phyloP scores from a whole-genome alignment of 2,797 vertebrate genomes.

The Rhabdomys pumilio region DNA sequence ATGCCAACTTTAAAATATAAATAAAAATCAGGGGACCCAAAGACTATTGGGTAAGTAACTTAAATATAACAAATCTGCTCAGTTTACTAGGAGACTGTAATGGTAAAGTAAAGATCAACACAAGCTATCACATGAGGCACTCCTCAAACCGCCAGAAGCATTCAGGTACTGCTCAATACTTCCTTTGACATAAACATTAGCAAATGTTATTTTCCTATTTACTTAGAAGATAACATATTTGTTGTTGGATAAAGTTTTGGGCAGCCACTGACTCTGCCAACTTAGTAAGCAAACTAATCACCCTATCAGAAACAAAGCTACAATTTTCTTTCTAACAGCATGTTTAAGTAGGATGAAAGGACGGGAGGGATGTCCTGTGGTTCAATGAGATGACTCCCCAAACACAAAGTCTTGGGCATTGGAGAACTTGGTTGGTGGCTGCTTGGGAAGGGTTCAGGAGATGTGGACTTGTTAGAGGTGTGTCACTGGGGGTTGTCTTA shows the following conservation, averaged over 20 bases:
- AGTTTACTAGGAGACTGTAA: not conserved
- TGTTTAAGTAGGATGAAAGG: slow-evolving; percentile 40
- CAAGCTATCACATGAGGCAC: not conserved
- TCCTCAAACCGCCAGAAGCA: not conserved
- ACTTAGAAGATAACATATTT: slow-evolving; percentile 49
- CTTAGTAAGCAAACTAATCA: slow-evolving; percentile 30
- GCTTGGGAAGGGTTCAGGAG: not conserved
- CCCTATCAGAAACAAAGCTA: slow-evolving; percentile 53
- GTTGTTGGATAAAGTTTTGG: not conserved
- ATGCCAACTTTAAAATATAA: not conserved
- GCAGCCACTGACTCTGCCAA: slow-evolving; percentile 22
- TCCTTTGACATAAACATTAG: slow-evolving; percentile 54
- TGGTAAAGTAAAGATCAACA: not conserved
- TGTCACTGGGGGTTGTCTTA: too few relatives aligned
- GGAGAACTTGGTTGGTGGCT: not conserved
- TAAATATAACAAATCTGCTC: not conserved
- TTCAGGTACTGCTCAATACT: not conserved
- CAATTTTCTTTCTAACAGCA: not conserved
- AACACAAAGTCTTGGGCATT: not conserved
- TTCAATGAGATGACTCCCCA: not conserved
- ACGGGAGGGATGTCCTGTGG: not conserved
- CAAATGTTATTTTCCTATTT: slow-evolving; percentile 60
- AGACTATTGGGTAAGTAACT: not conserved
- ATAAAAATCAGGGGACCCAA: not conserved
- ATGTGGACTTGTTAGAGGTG: not conserved